Percentiles rank a stretch among this genome's conserved stretches.
Evolutionary conservation across 2,888 invertebrate species (phyloP).

Genomic region (Diaphora mendica): DNA sequence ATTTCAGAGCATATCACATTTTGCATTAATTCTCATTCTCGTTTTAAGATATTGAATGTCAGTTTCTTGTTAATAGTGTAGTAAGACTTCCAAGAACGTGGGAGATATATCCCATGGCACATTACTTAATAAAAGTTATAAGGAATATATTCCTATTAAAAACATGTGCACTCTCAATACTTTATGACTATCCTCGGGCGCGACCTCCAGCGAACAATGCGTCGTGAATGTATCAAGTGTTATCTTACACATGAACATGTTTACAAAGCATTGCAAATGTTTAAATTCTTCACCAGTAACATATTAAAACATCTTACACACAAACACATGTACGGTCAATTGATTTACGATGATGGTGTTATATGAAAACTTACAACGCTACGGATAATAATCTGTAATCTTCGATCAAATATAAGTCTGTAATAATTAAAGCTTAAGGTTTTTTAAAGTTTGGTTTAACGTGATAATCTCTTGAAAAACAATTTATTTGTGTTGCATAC

Average conservation of each 20-base stretch:
- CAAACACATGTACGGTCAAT: background rate
- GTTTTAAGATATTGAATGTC: background rate
- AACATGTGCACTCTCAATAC: background rate
- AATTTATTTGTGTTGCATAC: background rate
- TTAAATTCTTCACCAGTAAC: slow-evolving; percentile 17
- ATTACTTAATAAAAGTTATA: background rate
- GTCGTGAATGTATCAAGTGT: slow-evolving; percentile 28
- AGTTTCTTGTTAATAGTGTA: background rate
- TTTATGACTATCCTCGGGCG: background rate
- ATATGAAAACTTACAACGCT: background rate
- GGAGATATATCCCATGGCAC: background rate
- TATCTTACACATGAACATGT: slow-evolving; percentile 26
- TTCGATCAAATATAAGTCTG: too few relatives aligned
- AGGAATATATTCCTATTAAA: slow-evolving; percentile 1
- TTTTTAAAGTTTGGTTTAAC: too few relatives aligned
- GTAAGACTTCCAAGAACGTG: background rate
- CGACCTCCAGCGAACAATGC: slow-evolving; percentile 30
- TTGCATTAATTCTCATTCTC: background rate
- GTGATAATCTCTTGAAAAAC: too few relatives aligned
- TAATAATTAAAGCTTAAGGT: too few relatives aligned
- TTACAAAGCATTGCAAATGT: slow-evolving; percentile 29
- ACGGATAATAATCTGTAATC: too few relatives aligned
- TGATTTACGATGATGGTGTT: background rate
- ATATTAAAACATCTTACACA: background rate
- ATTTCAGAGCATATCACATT: background rate